Percentiles rank a stretch among this genome's conserved stretches.
Conservation (phyloP, 2,113 vertebrate species). For the Mobula hypostoma region DNA sequence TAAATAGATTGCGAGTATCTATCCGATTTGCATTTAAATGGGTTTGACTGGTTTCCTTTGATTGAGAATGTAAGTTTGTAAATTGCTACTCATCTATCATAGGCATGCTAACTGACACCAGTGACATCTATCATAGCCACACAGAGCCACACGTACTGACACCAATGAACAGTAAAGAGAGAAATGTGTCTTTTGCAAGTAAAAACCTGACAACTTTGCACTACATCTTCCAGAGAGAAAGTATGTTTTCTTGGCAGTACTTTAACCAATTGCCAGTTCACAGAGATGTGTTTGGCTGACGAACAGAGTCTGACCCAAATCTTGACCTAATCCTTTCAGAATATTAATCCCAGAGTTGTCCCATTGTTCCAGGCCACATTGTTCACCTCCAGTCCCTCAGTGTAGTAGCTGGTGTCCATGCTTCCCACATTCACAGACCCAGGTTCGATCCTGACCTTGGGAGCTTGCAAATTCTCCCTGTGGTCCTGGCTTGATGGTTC, state of each 20-base stretch:
- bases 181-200: not conserved
- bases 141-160: not conserved
- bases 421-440: too few species aligned
- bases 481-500: too few species aligned
- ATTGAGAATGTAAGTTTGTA: conserved; percentile 32
- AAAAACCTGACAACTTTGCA: not conserved
- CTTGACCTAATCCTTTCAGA: not conserved
- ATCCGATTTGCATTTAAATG: conserved; percentile 33
- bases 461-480: too few species aligned
- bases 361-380: too few species aligned
- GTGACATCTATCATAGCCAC: not conserved
- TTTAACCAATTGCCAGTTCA: not conserved
- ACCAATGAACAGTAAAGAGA: conserved; percentile 16
- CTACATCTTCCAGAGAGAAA: not conserved
- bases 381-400: too few species aligned
- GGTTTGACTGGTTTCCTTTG: conserved; percentile 2
- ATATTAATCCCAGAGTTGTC: not conserved
- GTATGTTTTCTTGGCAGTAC: not conserved
- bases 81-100: conserved; percentile 29
- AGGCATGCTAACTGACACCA: not conserved
- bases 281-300: too few species aligned
- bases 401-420: too few species aligned
- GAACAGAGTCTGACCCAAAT: not conserved
- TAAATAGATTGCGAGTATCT: conserved; percentile 27
- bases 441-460: too few species aligned